These are phyloP conservation scores for Naja naja DNA, from an alignment of 2,113 vertebrate genomes.

Conservation along the genomic window DNA sequence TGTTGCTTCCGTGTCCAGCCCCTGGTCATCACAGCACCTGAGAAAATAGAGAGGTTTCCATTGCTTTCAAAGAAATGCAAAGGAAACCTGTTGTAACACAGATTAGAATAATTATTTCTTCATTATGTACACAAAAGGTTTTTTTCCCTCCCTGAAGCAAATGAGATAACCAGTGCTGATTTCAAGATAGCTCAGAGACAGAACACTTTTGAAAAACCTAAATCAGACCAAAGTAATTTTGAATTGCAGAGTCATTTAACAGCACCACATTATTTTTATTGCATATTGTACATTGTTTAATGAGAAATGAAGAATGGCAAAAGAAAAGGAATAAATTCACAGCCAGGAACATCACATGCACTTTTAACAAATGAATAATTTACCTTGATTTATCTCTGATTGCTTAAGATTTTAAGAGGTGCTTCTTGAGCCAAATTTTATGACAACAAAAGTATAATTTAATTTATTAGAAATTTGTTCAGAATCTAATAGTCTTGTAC, in stretches of 20 bases:
- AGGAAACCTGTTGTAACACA: background rate
- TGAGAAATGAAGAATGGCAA: background rate
- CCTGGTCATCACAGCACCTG: background rate
- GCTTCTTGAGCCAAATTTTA: background rate
- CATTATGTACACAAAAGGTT: background rate
- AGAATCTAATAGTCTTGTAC: background rate
- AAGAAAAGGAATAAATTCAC: background rate
- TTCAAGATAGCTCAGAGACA: background rate
- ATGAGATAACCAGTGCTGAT: background rate
- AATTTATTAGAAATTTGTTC: background rate
- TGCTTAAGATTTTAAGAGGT: background rate
- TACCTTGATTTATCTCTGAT: background rate
- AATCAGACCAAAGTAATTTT: background rate
- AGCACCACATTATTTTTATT: background rate
- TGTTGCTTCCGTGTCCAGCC: too few species aligned
- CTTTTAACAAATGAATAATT: background rate
- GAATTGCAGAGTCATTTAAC: background rate
- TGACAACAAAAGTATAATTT: background rate
- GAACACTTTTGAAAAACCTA: background rate
- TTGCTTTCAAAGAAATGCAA: background rate
- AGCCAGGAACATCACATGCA: background rate
- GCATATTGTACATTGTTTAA: background rate
- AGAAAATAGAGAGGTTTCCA: background rate
- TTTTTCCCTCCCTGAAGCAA: background rate
- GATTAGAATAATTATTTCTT: constrained; percentile 21